Evolutionary conservation across 2,888 invertebrate genomes (phyloP).

Genomic region (Pterostichus madidus): DNA sequence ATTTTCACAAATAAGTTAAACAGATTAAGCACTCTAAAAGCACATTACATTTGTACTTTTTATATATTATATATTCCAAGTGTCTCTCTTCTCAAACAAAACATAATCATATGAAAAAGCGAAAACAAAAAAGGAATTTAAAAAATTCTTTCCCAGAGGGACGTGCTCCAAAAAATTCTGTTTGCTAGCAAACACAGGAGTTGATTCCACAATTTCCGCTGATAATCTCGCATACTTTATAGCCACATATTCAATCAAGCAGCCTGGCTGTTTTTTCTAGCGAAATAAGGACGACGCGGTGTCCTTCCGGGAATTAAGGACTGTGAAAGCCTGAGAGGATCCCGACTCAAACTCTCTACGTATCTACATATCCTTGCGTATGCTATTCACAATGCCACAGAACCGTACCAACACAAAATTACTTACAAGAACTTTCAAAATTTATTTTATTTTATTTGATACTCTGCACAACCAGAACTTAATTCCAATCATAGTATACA

Average conservation of each 20-base stretch:
- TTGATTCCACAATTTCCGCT: conserved; percentile 36
- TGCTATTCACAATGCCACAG: not conserved
- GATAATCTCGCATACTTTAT: conserved; percentile 46
- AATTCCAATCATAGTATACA: not conserved
- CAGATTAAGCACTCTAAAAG: not conserved
- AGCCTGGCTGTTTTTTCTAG: conserved; percentile 32
- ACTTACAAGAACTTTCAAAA: too few species aligned
- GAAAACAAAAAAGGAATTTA: conserved; percentile 43
- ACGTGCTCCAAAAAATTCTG: conserved; percentile 4
- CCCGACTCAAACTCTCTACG: not conserved
- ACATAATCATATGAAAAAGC: conserved; percentile 47
- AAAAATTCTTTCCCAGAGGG: not conserved
- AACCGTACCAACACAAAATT: not conserved
- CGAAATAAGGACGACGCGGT: conserved; percentile 15
- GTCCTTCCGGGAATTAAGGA: conserved; percentile 52
- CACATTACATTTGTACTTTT: conserved; percentile 15
- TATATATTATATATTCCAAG: conserved; percentile 15
- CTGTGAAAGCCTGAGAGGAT: conserved; percentile 6
- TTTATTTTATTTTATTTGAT: not conserved
- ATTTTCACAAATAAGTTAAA: not conserved
- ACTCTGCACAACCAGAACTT: not conserved
- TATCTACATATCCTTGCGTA: conserved; percentile 25
- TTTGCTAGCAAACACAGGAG: conserved; percentile 30
- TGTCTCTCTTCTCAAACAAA: conserved; percentile 2
- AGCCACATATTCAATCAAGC: conserved; percentile 50